Conservation (phyloP, 1,140 invertebrate species). For the Sycobia sp. region DNA sequence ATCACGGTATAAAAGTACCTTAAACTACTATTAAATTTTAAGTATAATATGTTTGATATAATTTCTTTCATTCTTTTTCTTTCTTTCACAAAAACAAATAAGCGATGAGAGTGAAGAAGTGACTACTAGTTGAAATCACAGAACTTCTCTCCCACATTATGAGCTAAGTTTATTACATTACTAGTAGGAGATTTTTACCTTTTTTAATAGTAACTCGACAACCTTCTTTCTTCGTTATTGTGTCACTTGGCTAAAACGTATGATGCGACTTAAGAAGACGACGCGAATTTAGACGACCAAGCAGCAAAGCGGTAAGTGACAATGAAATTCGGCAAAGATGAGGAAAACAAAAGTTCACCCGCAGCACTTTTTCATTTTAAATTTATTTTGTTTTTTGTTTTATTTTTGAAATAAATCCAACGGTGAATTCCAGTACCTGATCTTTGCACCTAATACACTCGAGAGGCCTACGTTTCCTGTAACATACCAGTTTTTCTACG, state of each 20-base stretch:
- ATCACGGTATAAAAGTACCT: conserved; percentile 5
- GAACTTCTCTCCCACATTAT: conserved; percentile 46
- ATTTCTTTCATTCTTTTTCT: conserved; percentile 15
- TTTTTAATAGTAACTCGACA: conserved; percentile 45
- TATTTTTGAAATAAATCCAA: conserved; percentile 31
- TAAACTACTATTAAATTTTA: conserved; percentile 11
- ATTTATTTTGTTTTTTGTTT: conserved; percentile 29
- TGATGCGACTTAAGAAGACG: conserved; percentile 47
- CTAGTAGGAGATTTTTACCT: conserved; percentile 51
- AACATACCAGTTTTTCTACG: conserved; percentile 50
- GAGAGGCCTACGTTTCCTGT: conserved; percentile 49
- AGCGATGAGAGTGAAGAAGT: conserved; percentile 34
- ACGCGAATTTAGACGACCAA: conserved; percentile 47
- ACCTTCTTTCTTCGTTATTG: conserved; percentile 46
- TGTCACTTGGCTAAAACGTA: conserved; percentile 48
- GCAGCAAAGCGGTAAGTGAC: conserved; percentile 46
- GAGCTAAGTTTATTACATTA: conserved; percentile 53
- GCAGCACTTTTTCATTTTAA: conserved; percentile 39
- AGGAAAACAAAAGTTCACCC: conserved; percentile 44
- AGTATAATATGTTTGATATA: conserved; percentile 1
- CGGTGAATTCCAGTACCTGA: conserved; percentile 39
- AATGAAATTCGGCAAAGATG: conserved; percentile 50
- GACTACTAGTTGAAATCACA: conserved; percentile 45
- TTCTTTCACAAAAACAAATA: conserved; percentile 23
- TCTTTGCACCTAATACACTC: conserved; percentile 49